phyloP scores from a whole-genome alignment of 1,140 invertebrate species.

The Dendroctonus valens region DNA sequence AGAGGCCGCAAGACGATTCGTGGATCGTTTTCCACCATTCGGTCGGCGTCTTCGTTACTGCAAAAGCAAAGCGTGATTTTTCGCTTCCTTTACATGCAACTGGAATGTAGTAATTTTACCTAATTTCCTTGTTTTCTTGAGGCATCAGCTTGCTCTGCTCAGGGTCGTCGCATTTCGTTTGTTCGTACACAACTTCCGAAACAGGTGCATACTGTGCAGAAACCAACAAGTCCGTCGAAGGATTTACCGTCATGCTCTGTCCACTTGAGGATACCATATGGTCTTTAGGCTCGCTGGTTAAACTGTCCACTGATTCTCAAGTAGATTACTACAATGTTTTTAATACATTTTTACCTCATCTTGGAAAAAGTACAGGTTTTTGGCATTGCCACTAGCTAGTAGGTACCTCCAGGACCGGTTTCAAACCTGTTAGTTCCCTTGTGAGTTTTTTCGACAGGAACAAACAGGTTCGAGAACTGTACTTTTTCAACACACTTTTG shows the following conservation, averaged over 20 bases:
- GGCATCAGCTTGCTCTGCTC: constrained; percentile 68
- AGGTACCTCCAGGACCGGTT: too few species aligned
- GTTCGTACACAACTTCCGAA: constrained; percentile 61
- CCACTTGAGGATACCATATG: constrained; percentile 43
- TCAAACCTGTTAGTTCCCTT: too few species aligned
- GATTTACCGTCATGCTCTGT: constrained; percentile 55
- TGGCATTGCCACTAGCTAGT: too few species aligned
- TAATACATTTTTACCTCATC: too few species aligned
- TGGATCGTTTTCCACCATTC: constrained; percentile 65
- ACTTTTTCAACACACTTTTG: too few species aligned
- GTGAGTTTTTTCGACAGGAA: too few species aligned
- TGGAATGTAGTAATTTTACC: constrained; percentile 31
- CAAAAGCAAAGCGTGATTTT: constrained; percentile 40
- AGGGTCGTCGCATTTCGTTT: constrained; percentile 59
- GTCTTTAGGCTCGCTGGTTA: constrained; percentile 43
- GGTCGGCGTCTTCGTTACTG: constrained; percentile 65
- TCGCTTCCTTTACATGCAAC: neutral
- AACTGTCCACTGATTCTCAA: constrained; percentile 39
- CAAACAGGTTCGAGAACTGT: too few species aligned
- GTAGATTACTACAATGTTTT: constrained; percentile 42
- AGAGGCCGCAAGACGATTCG: constrained; percentile 62
- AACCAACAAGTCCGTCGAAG: constrained; percentile 69
- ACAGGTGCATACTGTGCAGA: constrained; percentile 68
- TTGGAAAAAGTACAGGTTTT: too few species aligned
- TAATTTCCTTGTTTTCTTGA: constrained; percentile 60